A percentile compares a stretch with the other conserved stretches of the same genome.
Conservation (phyloP, 2,113 vertebrate species). For the Saccopteryx leptura region DNA sequence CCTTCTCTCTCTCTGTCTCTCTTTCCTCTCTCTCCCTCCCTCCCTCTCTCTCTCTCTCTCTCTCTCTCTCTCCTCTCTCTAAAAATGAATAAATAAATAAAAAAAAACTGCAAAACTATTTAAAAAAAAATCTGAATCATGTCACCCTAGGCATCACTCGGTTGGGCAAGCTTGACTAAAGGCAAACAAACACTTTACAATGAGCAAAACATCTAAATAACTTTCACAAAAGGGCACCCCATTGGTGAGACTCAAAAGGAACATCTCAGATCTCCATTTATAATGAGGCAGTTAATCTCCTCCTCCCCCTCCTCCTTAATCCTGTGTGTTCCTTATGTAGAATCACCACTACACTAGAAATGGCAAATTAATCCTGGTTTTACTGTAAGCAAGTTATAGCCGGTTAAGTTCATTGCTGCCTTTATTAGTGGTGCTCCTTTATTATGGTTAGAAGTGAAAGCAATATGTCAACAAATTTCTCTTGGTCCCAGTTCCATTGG, state of each 20-base stretch:
- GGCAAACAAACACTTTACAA: not conserved
- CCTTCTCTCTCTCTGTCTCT: too few species aligned
- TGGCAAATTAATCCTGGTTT: not conserved
- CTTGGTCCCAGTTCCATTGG: not conserved
- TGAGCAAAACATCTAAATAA: not conserved
- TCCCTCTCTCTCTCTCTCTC: too few species aligned
- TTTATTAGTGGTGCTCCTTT: not conserved
- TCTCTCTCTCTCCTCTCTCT: too few species aligned
- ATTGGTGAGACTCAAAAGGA: not conserved
- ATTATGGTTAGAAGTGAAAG: constrained; percentile 18
- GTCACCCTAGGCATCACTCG: not conserved
- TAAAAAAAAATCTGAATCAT: not conserved
- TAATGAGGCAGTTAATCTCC: not conserved
- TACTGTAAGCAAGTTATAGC: not conserved
- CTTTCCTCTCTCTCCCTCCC: too few species aligned
- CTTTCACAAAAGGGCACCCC: not conserved
- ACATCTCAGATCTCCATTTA: not conserved
- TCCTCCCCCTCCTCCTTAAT: not conserved
- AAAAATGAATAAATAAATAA: too few species aligned
- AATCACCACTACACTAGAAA: not conserved
- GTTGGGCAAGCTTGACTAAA: not conserved
- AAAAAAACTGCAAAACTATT: too few species aligned
- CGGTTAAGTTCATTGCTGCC: not conserved
- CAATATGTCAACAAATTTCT: not conserved
- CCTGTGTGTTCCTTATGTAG: not conserved